Conservation (phyloP, 1,140 invertebrate species). For the Eupeodes corollae region DNA sequence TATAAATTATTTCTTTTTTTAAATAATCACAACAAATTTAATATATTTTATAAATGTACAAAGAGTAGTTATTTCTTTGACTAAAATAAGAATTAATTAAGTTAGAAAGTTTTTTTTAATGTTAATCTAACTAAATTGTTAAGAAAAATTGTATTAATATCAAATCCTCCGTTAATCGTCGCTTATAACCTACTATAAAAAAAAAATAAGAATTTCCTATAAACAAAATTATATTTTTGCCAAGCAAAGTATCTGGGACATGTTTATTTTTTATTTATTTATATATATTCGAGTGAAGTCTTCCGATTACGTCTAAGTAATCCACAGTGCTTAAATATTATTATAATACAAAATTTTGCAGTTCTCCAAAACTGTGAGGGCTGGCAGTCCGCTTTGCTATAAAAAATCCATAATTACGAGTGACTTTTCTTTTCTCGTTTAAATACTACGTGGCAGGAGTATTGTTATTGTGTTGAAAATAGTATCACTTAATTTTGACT, state of each 20-base stretch:
- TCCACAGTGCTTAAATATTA: slow-evolving; percentile 1
- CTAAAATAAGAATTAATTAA: slow-evolving; percentile 27
- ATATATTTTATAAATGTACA: too few relatives aligned
- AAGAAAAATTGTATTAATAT: slow-evolving; percentile 17
- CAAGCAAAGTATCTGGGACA: too few relatives aligned
- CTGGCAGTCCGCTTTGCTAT: not conserved
- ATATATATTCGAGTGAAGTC: slow-evolving; percentile 1
- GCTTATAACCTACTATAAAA: slow-evolving; percentile 4
- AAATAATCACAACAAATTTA: slow-evolving; percentile 5
- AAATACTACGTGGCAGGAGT: too few relatives aligned
- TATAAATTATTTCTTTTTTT: slow-evolving; percentile 8
- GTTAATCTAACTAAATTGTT: slow-evolving; percentile 3
- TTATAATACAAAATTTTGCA: not conserved
- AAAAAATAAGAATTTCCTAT: not conserved
- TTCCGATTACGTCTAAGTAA: slow-evolving; percentile 1
- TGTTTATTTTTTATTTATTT: too few relatives aligned
- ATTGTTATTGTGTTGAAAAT: too few relatives aligned
- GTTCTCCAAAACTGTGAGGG: not conserved
- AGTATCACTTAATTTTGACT: too few relatives aligned
- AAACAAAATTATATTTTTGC: not conserved
- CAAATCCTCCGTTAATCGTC: slow-evolving; percentile 38
- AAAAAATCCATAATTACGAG: not conserved
- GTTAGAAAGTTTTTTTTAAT: slow-evolving; percentile 5
- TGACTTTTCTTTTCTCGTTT: too few relatives aligned
- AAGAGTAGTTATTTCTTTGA: slow-evolving; percentile 10